phyloP scores from a whole-genome alignment of 2,797 vertebrate species.

The Hapalemur alaotrensis region DNA sequence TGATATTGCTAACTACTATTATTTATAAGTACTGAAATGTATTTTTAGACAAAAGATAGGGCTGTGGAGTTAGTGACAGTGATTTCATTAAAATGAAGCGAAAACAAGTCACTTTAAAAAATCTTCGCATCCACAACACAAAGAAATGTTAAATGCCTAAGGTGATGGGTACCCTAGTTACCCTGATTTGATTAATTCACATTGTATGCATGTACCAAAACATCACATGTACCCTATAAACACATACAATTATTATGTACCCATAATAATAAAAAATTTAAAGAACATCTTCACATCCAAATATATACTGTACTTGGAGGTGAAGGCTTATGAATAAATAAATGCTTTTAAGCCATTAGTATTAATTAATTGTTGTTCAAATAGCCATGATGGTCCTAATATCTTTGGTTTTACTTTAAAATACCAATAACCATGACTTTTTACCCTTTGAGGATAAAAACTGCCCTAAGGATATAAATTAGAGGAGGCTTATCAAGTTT shows the following conservation, averaged over 20 bases:
- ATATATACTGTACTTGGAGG: not conserved
- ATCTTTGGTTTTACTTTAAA: slow-evolving; percentile 35
- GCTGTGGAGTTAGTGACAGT: not conserved
- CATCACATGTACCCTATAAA: not conserved
- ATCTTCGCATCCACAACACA: not conserved
- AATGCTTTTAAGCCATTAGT: not conserved
- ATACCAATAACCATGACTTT: not conserved
- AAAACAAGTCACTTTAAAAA: not conserved
- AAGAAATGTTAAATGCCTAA: not conserved
- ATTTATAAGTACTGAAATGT: not conserved
- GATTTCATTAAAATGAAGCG: not conserved
- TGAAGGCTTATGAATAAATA: not conserved
- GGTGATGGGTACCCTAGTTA: not conserved
- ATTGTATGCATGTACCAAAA: not conserved
- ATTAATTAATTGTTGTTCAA: not conserved
- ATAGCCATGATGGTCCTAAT: not conserved
- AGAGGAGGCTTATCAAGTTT: not conserved
- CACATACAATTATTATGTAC: not conserved
- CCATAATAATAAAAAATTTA: not conserved
- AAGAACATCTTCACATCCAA: not conserved
- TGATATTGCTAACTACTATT: no score
- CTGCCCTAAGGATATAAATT: not conserved
- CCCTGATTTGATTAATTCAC: not conserved
- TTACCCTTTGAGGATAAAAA: not conserved
- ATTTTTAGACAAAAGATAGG: not conserved